A percentile compares a stretch with the other conserved stretches of the same genome.
Evolutionary conservation across 2,888 invertebrate genomes (phyloP).

Genomic region (Podabrus alpinus): DNA sequence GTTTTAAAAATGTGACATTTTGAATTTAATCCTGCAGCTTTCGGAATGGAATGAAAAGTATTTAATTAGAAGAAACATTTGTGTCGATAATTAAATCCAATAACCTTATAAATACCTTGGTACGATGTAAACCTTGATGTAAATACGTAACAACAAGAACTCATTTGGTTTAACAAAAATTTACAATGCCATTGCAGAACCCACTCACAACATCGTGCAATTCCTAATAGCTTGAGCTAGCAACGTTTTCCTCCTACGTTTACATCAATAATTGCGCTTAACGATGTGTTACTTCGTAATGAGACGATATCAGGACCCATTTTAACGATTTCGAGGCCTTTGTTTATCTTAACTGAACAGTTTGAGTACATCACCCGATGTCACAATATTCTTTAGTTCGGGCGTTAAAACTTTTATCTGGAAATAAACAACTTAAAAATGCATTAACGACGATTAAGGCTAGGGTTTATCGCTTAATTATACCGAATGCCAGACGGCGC

Average conservation of each 20-base stretch:
- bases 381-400: constrained; percentile 29
- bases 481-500: constrained; percentile 19
- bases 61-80: not conserved
- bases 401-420: constrained; percentile 22
- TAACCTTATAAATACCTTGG: not conserved
- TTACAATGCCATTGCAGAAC: constrained; percentile 18
- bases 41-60: not conserved
- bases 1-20: not conserved
- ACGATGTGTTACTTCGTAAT: constrained; percentile 45
- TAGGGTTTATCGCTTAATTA: constrained; percentile 28
- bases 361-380: constrained; percentile 30
- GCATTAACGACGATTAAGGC: constrained; percentile 22
- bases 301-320: constrained; percentile 40
- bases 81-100: not conserved
- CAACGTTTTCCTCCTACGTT: constrained; percentile 38
- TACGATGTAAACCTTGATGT: not conserved
- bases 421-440: constrained; percentile 23
- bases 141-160: constrained; percentile 15
- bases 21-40: not conserved
- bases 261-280: constrained; percentile 46
- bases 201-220: constrained; percentile 32
- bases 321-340: constrained; percentile 37
- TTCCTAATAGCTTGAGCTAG: constrained; percentile 33
- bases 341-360: constrained; percentile 21
- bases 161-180: constrained; percentile 24